Evolutionary conservation across 2,888 invertebrate genomes (phyloP).

Genomic region (Dasysyrphus tricinctus): DNA sequence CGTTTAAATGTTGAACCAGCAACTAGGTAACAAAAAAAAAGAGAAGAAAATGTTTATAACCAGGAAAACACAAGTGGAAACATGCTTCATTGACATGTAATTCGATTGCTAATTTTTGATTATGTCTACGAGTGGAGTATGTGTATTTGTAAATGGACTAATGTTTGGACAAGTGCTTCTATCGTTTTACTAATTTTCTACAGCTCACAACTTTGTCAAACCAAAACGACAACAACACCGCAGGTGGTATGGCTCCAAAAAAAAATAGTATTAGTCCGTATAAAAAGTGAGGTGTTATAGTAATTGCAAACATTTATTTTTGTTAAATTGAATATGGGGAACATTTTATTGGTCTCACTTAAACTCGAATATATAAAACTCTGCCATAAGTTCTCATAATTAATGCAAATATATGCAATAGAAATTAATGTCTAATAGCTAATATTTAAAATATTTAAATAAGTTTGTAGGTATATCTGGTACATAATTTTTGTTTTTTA

Average conservation of each 20-base stretch:
- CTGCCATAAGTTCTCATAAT: no score
- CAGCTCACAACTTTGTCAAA: neutral
- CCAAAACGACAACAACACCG: neutral
- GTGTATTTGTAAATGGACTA: neutral
- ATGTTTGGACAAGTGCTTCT: conserved; percentile 18
- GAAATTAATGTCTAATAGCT: no score
- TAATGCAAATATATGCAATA: no score
- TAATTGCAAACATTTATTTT: conserved; percentile 1
- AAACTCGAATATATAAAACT: no score
- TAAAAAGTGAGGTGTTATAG: neutral
- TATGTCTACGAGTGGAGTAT: neutral
- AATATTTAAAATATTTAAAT: no score
- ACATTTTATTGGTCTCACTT: neutral
- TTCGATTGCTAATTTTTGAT: conserved; percentile 31
- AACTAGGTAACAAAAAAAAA: neutral
- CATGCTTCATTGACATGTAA: conserved; percentile 23
- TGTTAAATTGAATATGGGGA: neutral
- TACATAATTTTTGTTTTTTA: no score
- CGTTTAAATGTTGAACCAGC: neutral
- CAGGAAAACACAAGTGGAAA: conserved; percentile 31
- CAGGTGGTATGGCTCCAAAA: neutral
- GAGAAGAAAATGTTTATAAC: neutral
- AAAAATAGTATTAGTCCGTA: neutral
- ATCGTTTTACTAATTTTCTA: conserved; percentile 10
- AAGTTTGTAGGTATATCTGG: no score